phyloP scores from a whole-genome alignment of 1,140 invertebrate species.

The Chlorops oryzae region DNA sequence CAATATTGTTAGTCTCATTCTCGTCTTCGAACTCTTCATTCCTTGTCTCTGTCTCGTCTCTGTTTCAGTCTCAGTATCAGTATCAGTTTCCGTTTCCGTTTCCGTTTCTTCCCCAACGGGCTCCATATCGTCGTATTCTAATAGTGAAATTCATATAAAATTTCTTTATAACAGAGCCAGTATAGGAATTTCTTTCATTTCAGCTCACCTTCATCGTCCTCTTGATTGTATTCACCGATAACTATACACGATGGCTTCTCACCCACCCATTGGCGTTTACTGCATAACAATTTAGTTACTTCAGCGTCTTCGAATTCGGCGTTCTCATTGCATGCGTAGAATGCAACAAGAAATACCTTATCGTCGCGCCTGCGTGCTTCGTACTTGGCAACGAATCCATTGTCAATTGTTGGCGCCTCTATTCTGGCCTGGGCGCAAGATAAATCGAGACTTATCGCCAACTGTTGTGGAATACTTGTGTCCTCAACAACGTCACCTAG shows the following conservation, averaged over 20 bases:
- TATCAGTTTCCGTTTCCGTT: no score
- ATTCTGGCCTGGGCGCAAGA: slow-evolving; percentile 34
- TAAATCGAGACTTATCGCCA: slow-evolving; percentile 30
- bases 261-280: slow-evolving; percentile 53
- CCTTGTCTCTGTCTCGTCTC: not conserved
- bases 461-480: slow-evolving; percentile 14
- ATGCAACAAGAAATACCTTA: slow-evolving; percentile 55
- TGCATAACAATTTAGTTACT: slow-evolving; percentile 54
- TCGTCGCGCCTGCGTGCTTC: slow-evolving; percentile 29
- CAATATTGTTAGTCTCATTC: slow-evolving; percentile 7
- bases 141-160: no score
- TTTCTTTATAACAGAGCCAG: no score
- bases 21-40: slow-evolving; percentile 27
- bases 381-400: slow-evolving; percentile 31
- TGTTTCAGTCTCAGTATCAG: no score
- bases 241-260: slow-evolving; percentile 50
- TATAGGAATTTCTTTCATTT: no score
- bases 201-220: slow-evolving; percentile 16
- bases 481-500: slow-evolving; percentile 30
- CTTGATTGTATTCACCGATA: slow-evolving; percentile 33
- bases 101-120: no score
- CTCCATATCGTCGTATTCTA: no score
- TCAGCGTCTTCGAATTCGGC: slow-evolving; percentile 49
- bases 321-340: slow-evolving; percentile 53
- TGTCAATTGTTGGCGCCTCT: slow-evolving; percentile 32